Conservation (phyloP, 2,888 invertebrate genomes). For the Geophilus truncorum region DNA sequence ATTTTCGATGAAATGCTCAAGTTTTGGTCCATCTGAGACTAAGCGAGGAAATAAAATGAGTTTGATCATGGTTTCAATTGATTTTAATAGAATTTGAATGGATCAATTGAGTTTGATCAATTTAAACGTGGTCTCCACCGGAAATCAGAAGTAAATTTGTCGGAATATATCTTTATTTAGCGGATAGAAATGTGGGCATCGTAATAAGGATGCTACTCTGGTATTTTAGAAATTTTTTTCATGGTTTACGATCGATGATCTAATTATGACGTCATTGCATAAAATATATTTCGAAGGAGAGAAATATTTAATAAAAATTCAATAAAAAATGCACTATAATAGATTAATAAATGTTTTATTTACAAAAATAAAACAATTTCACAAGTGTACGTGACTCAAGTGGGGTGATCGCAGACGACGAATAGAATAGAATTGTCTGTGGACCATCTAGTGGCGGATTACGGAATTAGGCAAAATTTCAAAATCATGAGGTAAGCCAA, state of each 20-base stretch:
- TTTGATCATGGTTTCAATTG: background rate
- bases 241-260: background rate
- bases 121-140: background rate
- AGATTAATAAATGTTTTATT: background rate
- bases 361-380: background rate
- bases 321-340: background rate
- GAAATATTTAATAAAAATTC: background rate
- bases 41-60: background rate
- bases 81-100: background rate
- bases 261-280: background rate
- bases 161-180: background rate
- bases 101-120: constrained; percentile 14
- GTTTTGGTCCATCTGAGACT: background rate
- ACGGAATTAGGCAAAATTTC: too few species aligned
- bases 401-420: too few species aligned
- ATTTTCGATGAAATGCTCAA: background rate
- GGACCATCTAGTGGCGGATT: too few species aligned
- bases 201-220: background rate
- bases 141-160: background rate
- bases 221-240: background rate
- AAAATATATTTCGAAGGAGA: background rate
- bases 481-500: too few species aligned
- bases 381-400: background rate
- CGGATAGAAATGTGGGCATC: background rate
- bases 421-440: background rate